Conservation (phyloP, 2,797 vertebrate species). For the Eutrigla gurnardus region DNA sequence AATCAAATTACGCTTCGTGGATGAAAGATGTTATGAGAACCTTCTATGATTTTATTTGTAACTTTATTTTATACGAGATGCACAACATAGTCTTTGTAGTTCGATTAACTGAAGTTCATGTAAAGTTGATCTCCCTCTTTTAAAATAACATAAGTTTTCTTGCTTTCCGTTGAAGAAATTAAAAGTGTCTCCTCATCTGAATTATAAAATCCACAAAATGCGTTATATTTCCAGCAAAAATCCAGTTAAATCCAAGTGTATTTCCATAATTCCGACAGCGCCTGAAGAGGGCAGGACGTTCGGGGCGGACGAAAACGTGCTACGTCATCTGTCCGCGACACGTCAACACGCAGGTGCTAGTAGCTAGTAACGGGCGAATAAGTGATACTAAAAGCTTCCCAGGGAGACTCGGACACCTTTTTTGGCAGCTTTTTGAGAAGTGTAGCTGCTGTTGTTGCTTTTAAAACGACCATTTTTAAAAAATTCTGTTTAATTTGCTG, state of each 20-base stretch:
- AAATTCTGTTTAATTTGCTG: not conserved
- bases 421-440: rapidly evolving
- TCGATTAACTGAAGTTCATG: no score
- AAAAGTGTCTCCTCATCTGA: not conserved
- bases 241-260: not conserved
- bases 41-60: no score
- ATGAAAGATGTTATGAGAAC: no score
- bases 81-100: no score
- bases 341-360: slow-evolving; percentile 32
- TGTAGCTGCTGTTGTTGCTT: rapidly evolving
- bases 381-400: not conserved
- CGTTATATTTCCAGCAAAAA: not conserved
- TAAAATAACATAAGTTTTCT: no score
- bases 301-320: rapidly evolving
- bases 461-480: rapidly evolving
- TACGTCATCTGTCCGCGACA: slow-evolving; percentile 64
- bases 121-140: no score
- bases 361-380: not conserved
- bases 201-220: not conserved
- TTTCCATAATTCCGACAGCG: not conserved
- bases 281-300: not conserved
- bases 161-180: no score
- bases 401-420: rapidly evolving
- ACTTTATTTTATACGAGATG: no score
- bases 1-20: no score